A percentile compares a stretch with the other conserved stretches of the same genome.
phyloP scores from a whole-genome alignment of 2,797 vertebrate genomes.

The Meriones psammophilus region DNA sequence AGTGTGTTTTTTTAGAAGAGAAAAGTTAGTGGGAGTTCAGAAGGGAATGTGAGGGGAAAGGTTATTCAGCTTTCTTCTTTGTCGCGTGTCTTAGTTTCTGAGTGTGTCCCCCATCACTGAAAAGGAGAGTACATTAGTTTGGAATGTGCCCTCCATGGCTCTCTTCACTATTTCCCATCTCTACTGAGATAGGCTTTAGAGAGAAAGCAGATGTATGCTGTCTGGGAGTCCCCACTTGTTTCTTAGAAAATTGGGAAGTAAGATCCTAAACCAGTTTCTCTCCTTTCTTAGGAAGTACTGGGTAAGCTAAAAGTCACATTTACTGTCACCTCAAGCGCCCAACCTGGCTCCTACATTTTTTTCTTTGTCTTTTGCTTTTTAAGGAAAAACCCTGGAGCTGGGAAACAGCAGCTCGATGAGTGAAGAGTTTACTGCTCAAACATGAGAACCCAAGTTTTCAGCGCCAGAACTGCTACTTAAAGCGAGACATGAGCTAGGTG shows the following conservation, averaged over 20 bases:
- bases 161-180: neutral
- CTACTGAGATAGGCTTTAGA: neutral
- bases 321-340: neutral
- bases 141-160: neutral
- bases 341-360: neutral
- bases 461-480: neutral
- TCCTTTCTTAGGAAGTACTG: neutral
- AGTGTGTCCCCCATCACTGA: neutral
- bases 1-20: neutral
- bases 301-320: slow-evolving; percentile 6
- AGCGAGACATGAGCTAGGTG: too few species aligned
- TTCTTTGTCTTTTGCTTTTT: neutral
- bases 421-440: neutral
- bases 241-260: neutral
- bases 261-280: neutral
- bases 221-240: neutral
- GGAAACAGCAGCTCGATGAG: neutral
- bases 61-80: neutral
- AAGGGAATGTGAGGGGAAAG: neutral
- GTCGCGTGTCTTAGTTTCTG: neutral
- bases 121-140: neutral
- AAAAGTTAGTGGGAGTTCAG: neutral
- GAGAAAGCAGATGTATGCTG: neutral
- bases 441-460: neutral
- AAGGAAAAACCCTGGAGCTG: neutral